Percentiles rank a stretch among this genome's conserved stretches.
Conservation (phyloP, 2,797 vertebrate genomes). For the Vultur gryphus region DNA sequence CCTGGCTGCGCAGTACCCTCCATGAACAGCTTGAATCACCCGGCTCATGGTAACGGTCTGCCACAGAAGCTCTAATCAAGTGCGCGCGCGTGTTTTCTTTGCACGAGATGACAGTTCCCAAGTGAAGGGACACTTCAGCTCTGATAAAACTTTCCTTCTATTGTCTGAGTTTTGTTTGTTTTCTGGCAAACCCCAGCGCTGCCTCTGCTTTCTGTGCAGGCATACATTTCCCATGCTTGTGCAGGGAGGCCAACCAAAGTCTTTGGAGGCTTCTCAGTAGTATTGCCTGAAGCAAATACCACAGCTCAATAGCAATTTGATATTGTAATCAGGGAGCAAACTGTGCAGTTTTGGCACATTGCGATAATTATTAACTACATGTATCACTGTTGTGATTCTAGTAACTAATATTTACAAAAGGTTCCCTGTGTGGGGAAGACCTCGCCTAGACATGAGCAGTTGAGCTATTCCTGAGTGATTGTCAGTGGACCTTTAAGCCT, state of each 20-base stretch:
- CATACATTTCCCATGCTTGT: conserved; percentile 67
- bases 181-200: conserved; percentile 73
- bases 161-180: conserved; percentile 77
- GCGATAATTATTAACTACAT: conserved; percentile 80
- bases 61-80: conserved; percentile 59
- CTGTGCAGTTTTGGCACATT: conserved; percentile 77
- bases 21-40: conserved; percentile 35
- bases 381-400: conserved; percentile 75
- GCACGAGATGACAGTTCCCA: conserved; percentile 71
- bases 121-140: conserved; percentile 72
- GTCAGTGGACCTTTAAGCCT: conserved; percentile 70
- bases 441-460: conserved; percentile 63
- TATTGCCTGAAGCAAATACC: conserved; percentile 78
- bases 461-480: conserved; percentile 72
- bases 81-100: conserved; percentile 42
- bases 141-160: conserved; percentile 75
- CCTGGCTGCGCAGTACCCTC: conserved; percentile 28
- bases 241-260: conserved; percentile 69
- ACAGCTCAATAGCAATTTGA: conserved; percentile 80
- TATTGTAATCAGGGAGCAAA: conserved; percentile 80
- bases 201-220: conserved; percentile 63
- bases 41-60: conserved; percentile 46
- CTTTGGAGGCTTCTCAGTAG: conserved; percentile 77
- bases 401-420: conserved; percentile 80
- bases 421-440: conserved; percentile 74